phyloP scores from a whole-genome alignment of 1,140 invertebrate genomes.

The Medauroidea extradentata region DNA sequence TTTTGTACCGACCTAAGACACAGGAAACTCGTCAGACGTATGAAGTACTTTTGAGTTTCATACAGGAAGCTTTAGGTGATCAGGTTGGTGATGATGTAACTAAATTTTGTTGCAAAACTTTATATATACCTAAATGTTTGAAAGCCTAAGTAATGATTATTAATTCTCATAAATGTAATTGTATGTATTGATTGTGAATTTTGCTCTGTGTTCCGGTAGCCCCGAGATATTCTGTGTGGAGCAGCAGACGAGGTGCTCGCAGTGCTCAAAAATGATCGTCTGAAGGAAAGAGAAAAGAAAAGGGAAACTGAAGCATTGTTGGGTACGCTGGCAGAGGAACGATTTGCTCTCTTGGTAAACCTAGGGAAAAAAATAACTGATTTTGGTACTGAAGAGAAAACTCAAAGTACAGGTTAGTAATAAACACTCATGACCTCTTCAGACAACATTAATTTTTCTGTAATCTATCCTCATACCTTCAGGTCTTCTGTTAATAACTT shows the following conservation, averaged over 20 bases:
- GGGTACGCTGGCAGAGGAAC: conserved; percentile 86
- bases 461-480: no score
- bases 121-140: no score
- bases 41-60: conserved; percentile 91
- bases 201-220: conserved; percentile 43
- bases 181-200: no score
- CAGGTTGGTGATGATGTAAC: conserved; percentile 56
- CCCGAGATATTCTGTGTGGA: conserved; percentile 92
- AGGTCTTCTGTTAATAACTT: no score
- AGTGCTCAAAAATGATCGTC: conserved; percentile 91
- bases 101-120: no score
- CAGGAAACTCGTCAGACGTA: conserved; percentile 97
- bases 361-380: conserved; percentile 98
- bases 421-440: no score
- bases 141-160: no score
- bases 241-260: conserved; percentile 97
- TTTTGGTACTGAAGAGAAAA: conserved; percentile 82
- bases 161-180: no score
- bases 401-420: conserved; percentile 50
- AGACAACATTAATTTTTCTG: no score
- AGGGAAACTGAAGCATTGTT: conserved; percentile 86
- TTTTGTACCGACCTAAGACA: conserved; percentile 94
- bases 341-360: conserved; percentile 93
- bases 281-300: conserved; percentile 93
- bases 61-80: conserved; percentile 96